These are phyloP conservation scores for Centropristis striata DNA, from an alignment of 2,113 vertebrate genomes.

Conservation along the genomic window DNA sequence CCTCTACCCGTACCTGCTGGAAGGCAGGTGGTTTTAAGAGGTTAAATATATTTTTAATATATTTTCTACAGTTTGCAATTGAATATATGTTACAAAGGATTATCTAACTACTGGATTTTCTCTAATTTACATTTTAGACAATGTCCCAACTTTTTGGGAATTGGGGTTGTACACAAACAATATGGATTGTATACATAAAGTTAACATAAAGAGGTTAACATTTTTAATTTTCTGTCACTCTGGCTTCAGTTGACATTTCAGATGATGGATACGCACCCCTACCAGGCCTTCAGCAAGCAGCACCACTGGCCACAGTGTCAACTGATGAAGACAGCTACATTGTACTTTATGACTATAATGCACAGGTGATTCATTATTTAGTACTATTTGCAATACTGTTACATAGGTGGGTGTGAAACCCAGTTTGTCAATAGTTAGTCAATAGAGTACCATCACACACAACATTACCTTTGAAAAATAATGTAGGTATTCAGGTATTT, in stretches of 20 bases:
- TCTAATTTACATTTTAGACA: too few relatives aligned
- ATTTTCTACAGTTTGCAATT: too few relatives aligned
- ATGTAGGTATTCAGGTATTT: not conserved
- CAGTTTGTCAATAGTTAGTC: not conserved
- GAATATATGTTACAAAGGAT: too few relatives aligned
- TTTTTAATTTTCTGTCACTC: too few relatives aligned
- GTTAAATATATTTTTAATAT: too few relatives aligned
- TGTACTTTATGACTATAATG: slow-evolving; percentile 69
- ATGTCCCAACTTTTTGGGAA: too few relatives aligned
- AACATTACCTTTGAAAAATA: not conserved
- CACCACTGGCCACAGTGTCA: not conserved
- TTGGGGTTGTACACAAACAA: too few relatives aligned
- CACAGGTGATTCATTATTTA: slow-evolving; percentile 65
- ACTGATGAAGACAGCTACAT: slow-evolving; percentile 59
- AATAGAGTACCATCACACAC: not conserved
- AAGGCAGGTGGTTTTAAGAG: too few relatives aligned
- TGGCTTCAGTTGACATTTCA: slow-evolving; percentile 43
- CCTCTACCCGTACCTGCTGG: too few relatives aligned
- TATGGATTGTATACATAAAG: not conserved
- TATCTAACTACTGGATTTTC: too few relatives aligned
- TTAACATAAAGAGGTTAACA: not conserved
- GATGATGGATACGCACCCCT: slow-evolving; percentile 76
- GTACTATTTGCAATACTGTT: not conserved
- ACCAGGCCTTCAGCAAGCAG: slow-evolving; percentile 43
- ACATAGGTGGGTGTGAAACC: not conserved